These are phyloP conservation scores for Lethrus apterus DNA, from an alignment of 1,140 invertebrate genomes.

Conservation along the genomic window DNA sequence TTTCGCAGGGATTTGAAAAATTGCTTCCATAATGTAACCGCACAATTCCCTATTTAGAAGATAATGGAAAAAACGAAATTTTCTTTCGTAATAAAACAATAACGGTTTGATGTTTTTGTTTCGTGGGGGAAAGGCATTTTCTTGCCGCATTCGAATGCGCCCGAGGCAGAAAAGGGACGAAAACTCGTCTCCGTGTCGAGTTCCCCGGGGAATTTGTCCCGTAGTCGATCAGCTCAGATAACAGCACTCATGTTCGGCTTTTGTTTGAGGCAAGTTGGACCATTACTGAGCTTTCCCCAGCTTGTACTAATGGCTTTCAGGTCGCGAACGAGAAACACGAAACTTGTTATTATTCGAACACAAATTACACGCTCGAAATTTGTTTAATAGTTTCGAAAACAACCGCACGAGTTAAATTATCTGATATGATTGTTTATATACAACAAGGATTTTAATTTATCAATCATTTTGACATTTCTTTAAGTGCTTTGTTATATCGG, in stretches of 20 bases:
- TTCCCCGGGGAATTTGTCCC: constrained; percentile 24
- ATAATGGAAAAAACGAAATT: not conserved
- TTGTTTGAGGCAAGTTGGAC: constrained; percentile 27
- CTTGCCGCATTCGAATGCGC: constrained; percentile 11
- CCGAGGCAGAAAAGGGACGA: constrained; percentile 13
- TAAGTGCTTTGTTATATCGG: too few relatives aligned
- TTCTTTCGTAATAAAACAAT: constrained; percentile 21
- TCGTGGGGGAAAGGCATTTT: constrained; percentile 19
- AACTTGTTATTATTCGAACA: too few relatives aligned
- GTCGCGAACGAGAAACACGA: too few relatives aligned
- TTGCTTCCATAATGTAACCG: constrained; percentile 2
- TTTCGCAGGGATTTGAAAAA: not conserved
- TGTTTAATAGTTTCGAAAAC: too few relatives aligned
- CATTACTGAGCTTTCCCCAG: constrained; percentile 22
- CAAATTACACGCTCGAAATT: too few relatives aligned
- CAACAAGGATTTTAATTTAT: too few relatives aligned
- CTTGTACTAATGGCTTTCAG: constrained; percentile 30
- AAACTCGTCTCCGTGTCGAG: constrained; percentile 23
- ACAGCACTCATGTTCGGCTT: constrained; percentile 31
- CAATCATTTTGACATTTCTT: too few relatives aligned
- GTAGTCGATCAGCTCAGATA: constrained; percentile 34
- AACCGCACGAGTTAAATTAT: too few relatives aligned
- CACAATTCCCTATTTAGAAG: constrained; percentile 1
- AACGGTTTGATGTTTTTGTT: constrained; percentile 25
- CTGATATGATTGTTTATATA: too few relatives aligned